Evolutionary conservation across 2,888 invertebrate species (phyloP), one percentile per base, ranked within the genome.

Genomic region (Andrena bucephala): DNA sequence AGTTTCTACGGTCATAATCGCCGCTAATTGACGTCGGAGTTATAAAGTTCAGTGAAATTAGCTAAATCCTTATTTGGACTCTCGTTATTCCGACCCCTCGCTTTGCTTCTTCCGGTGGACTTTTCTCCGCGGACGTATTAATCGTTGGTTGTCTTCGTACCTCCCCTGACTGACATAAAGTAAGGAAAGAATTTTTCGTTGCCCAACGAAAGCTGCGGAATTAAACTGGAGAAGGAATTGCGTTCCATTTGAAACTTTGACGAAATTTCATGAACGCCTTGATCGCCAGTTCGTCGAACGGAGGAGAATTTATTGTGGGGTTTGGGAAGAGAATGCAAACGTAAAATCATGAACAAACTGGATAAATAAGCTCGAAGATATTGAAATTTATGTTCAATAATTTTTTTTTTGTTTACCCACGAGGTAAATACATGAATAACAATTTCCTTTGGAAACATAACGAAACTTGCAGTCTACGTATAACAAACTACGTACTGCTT

Each of bases 1-100:
- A 92, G 89, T 93, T 92, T 91, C 89, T 90, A 87, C 89, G 89
- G 89, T 92, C 89, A 92, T 93, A 93, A 93, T 92, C 92, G 90
- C 89, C 90, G 87, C 92, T 93, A 92, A 93, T 92, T 92, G 92
- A 92, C 89, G 91, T 87, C 83, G 83, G 87, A 92, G 88, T 91
- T 92, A 91, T 91, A 92, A 92, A 92, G 92, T 92, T 92, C 89
- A 90, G 89, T 89, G 86, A 92, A 92, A 92, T 92, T 92, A 91
- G 90, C 89, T 89, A 89, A 92, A 92, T 91, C 92, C 91, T 91
- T 91, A 91, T 89, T 89, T 89, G 89, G 89, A 86, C 86, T 87
- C 77, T 82, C 88, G 81, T 89, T 90, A 88, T 87, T 85, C 86
- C 77, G 79, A 76, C 85, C 82, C 84, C 83, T 84, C 80, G 50